Evolutionary conservation across 2,888 invertebrate genomes (phyloP).

Genomic region (Ashinkailepas kermadecensis): DNA sequence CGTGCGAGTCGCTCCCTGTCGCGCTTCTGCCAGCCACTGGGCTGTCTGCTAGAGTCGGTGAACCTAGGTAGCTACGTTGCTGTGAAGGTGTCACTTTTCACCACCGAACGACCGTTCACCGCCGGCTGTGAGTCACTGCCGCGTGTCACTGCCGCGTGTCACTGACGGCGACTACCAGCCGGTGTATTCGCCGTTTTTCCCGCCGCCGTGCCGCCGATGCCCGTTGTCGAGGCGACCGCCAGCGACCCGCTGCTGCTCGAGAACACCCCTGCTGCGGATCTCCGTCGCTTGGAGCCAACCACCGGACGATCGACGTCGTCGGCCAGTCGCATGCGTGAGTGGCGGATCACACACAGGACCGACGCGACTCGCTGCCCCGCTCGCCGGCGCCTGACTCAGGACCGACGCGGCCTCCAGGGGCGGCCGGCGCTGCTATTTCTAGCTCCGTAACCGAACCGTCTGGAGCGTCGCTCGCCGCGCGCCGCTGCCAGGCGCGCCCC

Average conservation of each 20-base stretch:
- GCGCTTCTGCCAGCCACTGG: background rate
- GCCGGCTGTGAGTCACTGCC: too few relatives aligned
- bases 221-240: background rate
- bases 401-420: background rate
- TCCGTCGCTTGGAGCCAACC: background rate
- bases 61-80: too few relatives aligned
- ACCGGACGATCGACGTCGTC: too few relatives aligned
- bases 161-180: too few relatives aligned
- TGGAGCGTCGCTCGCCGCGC: background rate
- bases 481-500: background rate
- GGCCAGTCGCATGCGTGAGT: too few relatives aligned
- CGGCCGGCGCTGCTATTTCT: background rate
- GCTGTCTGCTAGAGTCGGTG: too few relatives aligned
- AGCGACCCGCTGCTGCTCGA: background rate
- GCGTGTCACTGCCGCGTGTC: too few relatives aligned
- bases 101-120: too few relatives aligned
- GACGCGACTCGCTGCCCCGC: background rate
- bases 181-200: too few relatives aligned
- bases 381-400: background rate
- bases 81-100: too few relatives aligned
- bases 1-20: background rate
- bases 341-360: too few relatives aligned
- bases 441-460: slow-evolving; percentile 11
- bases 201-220: background rate
- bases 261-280: background rate